Evolutionary conservation across 2,113 vertebrate species (phyloP).

Genomic region (Canis aureus): DNA sequence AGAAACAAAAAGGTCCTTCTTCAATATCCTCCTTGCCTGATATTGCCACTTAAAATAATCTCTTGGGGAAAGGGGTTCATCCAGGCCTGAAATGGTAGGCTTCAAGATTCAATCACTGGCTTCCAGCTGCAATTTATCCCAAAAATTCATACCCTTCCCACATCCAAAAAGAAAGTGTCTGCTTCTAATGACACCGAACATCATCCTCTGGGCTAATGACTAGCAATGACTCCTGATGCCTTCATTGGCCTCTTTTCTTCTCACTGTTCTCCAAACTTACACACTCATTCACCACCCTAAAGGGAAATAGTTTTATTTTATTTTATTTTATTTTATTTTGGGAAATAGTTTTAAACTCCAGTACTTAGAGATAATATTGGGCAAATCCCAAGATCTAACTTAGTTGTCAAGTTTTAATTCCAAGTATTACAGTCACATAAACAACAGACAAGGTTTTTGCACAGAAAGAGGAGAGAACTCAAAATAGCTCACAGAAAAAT

Average conservation of each 20-base stretch:
- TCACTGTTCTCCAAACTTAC: not conserved
- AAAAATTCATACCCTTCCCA: not conserved
- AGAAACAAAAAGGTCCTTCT: not conserved
- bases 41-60: not conserved
- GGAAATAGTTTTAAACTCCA: conserved; percentile 7
- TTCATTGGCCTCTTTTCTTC: not conserved
- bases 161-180: not conserved
- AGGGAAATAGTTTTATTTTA: conserved; percentile 1
- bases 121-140: not conserved
- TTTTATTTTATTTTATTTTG: too few relatives aligned
- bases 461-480: not conserved
- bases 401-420: not conserved
- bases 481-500: not conserved
- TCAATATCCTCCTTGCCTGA: not conserved
- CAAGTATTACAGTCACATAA: not conserved
- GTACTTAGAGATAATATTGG: not conserved
- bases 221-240: not conserved
- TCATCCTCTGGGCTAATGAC: not conserved
- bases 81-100: too few relatives aligned
- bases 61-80: not conserved
- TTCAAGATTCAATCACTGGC: not conserved
- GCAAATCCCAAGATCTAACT: conserved; percentile 2
- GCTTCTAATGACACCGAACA: not conserved
- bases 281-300: not conserved
- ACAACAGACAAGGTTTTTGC: not conserved